These are phyloP conservation scores for Ceryle rudis DNA, from an alignment of 2,797 vertebrate species.

Conservation along the genomic window DNA sequence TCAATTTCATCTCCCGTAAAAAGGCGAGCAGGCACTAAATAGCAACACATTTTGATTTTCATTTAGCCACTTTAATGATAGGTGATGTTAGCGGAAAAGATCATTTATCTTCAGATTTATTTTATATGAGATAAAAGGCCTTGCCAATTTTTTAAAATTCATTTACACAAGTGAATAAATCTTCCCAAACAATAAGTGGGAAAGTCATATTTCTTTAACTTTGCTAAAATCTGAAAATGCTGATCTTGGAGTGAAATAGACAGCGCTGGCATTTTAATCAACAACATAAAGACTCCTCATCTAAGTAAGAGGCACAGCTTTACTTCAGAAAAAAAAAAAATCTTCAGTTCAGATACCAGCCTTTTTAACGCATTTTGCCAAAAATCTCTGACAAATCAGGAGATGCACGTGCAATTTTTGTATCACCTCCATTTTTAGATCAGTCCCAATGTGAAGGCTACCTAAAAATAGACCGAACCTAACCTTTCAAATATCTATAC, in stretches of 20 bases:
- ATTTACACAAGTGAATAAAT: slow-evolving; percentile 75
- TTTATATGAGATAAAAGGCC: slow-evolving; percentile 45
- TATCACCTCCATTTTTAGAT: slow-evolving; percentile 68
- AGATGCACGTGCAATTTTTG: slow-evolving; percentile 45
- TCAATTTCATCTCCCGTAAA: slow-evolving; percentile 57
- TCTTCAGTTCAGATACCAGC: background rate
- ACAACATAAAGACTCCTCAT: slow-evolving; percentile 22
- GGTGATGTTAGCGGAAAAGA: slow-evolving; percentile 62
- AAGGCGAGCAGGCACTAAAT: slow-evolving; percentile 52
- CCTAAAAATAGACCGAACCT: slow-evolving; percentile 78
- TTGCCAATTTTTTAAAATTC: slow-evolving; percentile 68
- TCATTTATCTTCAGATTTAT: slow-evolving; percentile 69
- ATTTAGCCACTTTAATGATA: slow-evolving; percentile 74
- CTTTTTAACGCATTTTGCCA: slow-evolving; percentile 13
- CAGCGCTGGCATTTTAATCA: slow-evolving; percentile 54
- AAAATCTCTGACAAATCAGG: slow-evolving; percentile 42
- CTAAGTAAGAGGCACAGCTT: slow-evolving; percentile 26
- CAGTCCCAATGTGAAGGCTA: slow-evolving; percentile 59
- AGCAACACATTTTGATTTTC: slow-evolving; percentile 72
- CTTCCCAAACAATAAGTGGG: slow-evolving; percentile 66
- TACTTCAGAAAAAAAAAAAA: slow-evolving; percentile 28
- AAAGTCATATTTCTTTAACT: slow-evolving; percentile 72
- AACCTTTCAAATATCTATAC: slow-evolving; percentile 73
- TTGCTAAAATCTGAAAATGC: slow-evolving; percentile 63
- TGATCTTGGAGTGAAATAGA: slow-evolving; percentile 64